These are phyloP conservation scores for Seladonia tumulorum DNA, from an alignment of 2,888 invertebrate species.

Conservation along the genomic window DNA sequence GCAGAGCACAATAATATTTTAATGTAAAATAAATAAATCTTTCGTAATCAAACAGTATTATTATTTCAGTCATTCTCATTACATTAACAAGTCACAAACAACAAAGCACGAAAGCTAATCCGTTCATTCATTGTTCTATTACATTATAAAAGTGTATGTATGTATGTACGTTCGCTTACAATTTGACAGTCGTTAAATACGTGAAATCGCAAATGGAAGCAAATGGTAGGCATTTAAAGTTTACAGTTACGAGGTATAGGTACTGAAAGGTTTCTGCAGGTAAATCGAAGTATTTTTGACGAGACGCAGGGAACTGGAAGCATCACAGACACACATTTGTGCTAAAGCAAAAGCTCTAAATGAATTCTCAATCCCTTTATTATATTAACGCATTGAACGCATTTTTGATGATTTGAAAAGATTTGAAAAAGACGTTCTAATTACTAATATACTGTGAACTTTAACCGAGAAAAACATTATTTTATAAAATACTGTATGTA, in stretches of 20 bases:
- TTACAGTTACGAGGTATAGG: slow-evolving; percentile 15
- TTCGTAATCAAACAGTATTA: slow-evolving; percentile 25
- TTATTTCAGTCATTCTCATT: slow-evolving; percentile 16
- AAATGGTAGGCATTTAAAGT: slow-evolving; percentile 21
- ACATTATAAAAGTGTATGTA: slow-evolving; percentile 49
- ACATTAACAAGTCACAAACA: not conserved
- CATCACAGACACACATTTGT: slow-evolving; percentile 38
- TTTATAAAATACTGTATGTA: not conserved
- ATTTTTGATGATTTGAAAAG: not conserved
- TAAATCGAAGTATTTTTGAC: slow-evolving; percentile 29
- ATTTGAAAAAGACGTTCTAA: not conserved
- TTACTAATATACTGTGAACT: not conserved
- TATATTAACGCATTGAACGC: not conserved
- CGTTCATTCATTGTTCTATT: slow-evolving; percentile 34
- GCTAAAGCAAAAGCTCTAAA: slow-evolving; percentile 23
- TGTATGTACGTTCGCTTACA: slow-evolving; percentile 45
- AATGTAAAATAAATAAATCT: slow-evolving; percentile 66
- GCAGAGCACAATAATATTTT: slow-evolving; percentile 79
- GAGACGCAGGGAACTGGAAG: slow-evolving; percentile 32
- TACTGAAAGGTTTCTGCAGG: not conserved
- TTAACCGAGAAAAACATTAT: not conserved
- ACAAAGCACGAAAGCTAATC: not conserved
- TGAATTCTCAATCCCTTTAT: slow-evolving; percentile 2
- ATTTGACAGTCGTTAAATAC: slow-evolving; percentile 30
- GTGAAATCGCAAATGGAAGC: slow-evolving; percentile 49